Percentiles rank a stretch among this genome's conserved stretches.
Conservation (phyloP, 2,888 invertebrate genomes). For the Xylocampa areola region DNA sequence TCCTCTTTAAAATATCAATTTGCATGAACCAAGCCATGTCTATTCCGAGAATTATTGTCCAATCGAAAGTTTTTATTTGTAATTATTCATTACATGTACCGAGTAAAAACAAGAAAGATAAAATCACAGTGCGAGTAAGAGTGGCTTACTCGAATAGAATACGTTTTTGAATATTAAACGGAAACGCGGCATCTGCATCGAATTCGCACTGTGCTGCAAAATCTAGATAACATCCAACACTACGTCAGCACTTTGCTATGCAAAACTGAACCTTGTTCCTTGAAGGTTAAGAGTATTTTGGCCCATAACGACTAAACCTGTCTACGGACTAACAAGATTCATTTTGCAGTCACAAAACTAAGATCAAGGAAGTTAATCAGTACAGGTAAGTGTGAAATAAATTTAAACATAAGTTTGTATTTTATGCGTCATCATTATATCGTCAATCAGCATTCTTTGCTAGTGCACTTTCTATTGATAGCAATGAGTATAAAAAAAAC, state of each 20-base stretch:
- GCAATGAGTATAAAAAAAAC: constrained; percentile 65
- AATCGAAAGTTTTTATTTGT: constrained; percentile 7
- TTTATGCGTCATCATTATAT: constrained; percentile 18
- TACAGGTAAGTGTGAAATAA: background rate
- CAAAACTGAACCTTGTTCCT: constrained; percentile 12
- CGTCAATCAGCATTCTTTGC: constrained; percentile 43
- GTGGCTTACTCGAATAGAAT: constrained; percentile 20
- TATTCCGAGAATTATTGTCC: constrained; percentile 6
- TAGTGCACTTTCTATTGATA: constrained; percentile 67
- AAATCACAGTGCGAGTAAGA: constrained; percentile 5
- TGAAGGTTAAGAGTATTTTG: constrained; percentile 8
- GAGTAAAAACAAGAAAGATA: constrained; percentile 22
- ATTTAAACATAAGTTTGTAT: constrained; percentile 15
- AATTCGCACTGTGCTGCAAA: constrained; percentile 9
- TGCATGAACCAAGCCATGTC: background rate
- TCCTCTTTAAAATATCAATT: constrained; percentile 2
- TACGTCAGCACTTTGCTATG: background rate
- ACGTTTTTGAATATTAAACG: constrained; percentile 25
- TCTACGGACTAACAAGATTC: constrained; percentile 15
- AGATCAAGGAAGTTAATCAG: background rate
- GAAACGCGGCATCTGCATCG: constrained; percentile 5
- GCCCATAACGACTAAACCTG: background rate
- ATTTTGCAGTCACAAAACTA: constrained; percentile 4
- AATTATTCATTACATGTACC: constrained; percentile 26
- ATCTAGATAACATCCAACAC: constrained; percentile 29